A percentile compares a stretch with the other conserved stretches of the same genome.
Conservation (phyloP, 2,113 vertebrate species). For the Saimiri boliviensis region DNA sequence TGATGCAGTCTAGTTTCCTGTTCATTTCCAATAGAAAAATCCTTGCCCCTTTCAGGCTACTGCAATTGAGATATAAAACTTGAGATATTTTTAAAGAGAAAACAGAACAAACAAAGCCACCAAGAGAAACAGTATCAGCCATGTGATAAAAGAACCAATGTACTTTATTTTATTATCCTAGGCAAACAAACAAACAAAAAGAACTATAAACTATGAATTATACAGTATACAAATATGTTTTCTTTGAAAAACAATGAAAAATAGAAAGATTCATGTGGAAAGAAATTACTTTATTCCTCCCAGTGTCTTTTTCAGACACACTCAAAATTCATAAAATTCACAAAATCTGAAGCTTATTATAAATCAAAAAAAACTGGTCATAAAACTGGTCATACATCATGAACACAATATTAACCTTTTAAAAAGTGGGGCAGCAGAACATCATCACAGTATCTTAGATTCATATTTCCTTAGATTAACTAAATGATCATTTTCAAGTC, state of each 20-base stretch:
- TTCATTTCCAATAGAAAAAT: not conserved
- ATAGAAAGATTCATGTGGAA: not conserved
- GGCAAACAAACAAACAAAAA: not conserved
- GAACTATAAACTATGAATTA: not conserved
- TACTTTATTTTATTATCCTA: not conserved
- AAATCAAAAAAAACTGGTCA: conserved; percentile 16
- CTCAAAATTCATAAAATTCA: not conserved
- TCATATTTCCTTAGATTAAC: not conserved
- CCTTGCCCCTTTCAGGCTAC: not conserved
- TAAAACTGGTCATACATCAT: not conserved
- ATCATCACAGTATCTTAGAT: not conserved
- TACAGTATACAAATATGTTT: not conserved
- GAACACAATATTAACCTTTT: not conserved
- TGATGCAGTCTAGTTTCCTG: not conserved
- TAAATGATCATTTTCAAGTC: not conserved
- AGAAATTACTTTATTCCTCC: conserved; percentile 19
- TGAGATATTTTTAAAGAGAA: not conserved
- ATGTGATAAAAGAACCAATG: not conserved
- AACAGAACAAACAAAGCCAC: not conserved
- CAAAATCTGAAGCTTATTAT: not conserved
- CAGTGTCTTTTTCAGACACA: not conserved
- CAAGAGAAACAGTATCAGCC: not conserved
- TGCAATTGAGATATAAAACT: not conserved
- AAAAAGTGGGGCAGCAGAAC: not conserved
- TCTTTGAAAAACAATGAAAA: conserved; percentile 16